A percentile compares a stretch with the other conserved stretches of the same genome.
Evolutionary conservation across 1,140 invertebrate species (phyloP).

Genomic region (Zaprionus ghesquierei): DNA sequence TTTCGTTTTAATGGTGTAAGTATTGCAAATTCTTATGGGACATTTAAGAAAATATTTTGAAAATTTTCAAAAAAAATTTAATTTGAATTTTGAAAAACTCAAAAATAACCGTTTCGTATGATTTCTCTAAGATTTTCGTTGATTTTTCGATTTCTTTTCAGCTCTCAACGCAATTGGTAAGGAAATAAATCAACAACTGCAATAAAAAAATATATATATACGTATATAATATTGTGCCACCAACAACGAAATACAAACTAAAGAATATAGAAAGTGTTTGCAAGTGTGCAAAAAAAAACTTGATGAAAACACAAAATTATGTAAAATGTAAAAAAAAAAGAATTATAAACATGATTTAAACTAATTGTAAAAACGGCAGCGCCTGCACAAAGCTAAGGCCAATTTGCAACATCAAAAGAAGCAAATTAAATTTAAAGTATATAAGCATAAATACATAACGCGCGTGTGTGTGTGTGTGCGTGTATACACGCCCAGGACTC

Average conservation of each 20-base stretch:
- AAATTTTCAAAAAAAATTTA: not conserved
- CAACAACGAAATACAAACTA: conserved; percentile 1
- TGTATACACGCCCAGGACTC: conserved; percentile 44
- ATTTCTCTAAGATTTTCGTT: conserved; percentile 9
- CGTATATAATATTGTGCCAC: conserved; percentile 6
- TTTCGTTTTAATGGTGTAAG: conserved; percentile 62
- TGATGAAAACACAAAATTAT: not conserved
- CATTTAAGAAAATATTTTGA: not conserved
- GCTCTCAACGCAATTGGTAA: conserved; percentile 64
- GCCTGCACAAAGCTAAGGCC: conserved; percentile 38
- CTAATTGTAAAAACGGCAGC: not conserved
- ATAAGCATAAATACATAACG: conserved; percentile 9
- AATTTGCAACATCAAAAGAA: conserved; percentile 23
- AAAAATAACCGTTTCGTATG: not conserved
- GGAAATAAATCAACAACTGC: conserved; percentile 43
- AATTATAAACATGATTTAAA: not conserved
- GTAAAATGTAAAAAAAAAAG: conserved; percentile 10
- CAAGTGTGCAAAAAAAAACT: conserved; percentile 28
- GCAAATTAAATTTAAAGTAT: conserved; percentile 29
- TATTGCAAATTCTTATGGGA: conserved; percentile 9
- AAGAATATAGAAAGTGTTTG: conserved; percentile 18
- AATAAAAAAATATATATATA: conserved; percentile 17
- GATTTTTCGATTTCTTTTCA: conserved; percentile 38
- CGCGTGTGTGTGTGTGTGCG: conserved; percentile 3
- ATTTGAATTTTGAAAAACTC: not conserved